These are phyloP conservation scores for Yponomeuta plumbellus DNA, from an alignment of 2,888 invertebrate species.

Conservation along the genomic window DNA sequence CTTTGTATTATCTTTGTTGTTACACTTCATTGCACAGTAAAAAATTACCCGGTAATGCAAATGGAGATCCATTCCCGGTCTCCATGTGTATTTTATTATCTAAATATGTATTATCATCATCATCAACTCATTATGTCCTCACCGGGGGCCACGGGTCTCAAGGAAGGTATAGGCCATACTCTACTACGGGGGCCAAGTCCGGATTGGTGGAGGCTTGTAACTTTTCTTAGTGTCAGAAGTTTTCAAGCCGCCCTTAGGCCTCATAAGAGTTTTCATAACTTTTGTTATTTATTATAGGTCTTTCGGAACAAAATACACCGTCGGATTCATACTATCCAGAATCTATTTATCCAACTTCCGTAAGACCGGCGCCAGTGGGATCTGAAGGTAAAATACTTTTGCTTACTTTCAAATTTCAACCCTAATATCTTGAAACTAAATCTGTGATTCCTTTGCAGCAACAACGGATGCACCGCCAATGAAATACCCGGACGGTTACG, in stretches of 20 bases:
- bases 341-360: slow-evolving; percentile 76
- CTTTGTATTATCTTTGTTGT: no score
- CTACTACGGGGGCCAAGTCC: no score
- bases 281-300: neutral
- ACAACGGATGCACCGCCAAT: slow-evolving; percentile 48
- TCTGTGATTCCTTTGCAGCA: slow-evolving; percentile 41
- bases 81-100: no score
- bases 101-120: no score
- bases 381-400: slow-evolving; percentile 74
- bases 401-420: neutral
- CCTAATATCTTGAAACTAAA: neutral
- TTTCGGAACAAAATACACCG: slow-evolving; percentile 43
- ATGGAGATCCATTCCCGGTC: no score
- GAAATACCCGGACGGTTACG: slow-evolving; percentile 59
- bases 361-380: slow-evolving; percentile 83
- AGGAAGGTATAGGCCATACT: no score
- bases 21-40: no score
- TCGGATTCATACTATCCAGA: slow-evolving; percentile 60
- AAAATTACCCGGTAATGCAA: no score
- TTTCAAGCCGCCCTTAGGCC: neutral
- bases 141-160: no score
- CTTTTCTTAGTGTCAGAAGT: no score
- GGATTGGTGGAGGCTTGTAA: no score
- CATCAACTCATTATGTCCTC: no score
- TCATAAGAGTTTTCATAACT: neutral